Base-by-base conservation (phyloP, 2,888 invertebrate genomes). In the Stenodera caucasica region DNA sequence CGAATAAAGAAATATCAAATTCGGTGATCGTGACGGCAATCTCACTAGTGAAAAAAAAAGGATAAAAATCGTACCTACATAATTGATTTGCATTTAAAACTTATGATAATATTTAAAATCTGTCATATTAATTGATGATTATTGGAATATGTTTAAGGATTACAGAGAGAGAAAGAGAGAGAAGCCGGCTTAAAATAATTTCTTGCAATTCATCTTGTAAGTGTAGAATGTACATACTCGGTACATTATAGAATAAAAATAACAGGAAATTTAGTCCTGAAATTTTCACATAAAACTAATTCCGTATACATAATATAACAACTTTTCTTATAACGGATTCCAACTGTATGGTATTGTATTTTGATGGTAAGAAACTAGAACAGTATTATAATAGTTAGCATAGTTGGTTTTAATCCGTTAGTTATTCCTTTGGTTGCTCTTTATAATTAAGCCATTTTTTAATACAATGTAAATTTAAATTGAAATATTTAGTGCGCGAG, bases 361-460 rank as follows among this genome's bases (percentile, higher is more conserved):
- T 45, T 53, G 35, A 57, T 57, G 50, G 40, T 29, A 53, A 35
- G 58, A 62, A 62, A 62, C 62, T 62, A 54, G 62, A 61, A 52
- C 61, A 61, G 2, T 45, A 35, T 57, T 30, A 57, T 32, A 54
- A 21, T 21, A 8, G 1, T 26, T 45, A 54, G 54, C 40, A 57
- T 61, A 53, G 18, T 55, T 51, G 21, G 30, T 57, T 15, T 54
- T 23, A 53, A 53, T 53, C 62, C 58, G 62, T 62, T 62, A 62
- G 40, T 45, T 53, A 61, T 50, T 56, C 55, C 53, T 55, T 35
- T 53, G 49, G 56, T 49, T 62, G 62, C 56, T 62, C 49, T 45
- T 53, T 30, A 32, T 62, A 58, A 62, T 58, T 55, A 49, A 57
- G 50, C 32, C 40, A 49, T 49, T 56, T 50, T 32, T 15, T 32